Conservation (phyloP, 2,113 vertebrate species). For the Hiodon alosoides region DNA sequence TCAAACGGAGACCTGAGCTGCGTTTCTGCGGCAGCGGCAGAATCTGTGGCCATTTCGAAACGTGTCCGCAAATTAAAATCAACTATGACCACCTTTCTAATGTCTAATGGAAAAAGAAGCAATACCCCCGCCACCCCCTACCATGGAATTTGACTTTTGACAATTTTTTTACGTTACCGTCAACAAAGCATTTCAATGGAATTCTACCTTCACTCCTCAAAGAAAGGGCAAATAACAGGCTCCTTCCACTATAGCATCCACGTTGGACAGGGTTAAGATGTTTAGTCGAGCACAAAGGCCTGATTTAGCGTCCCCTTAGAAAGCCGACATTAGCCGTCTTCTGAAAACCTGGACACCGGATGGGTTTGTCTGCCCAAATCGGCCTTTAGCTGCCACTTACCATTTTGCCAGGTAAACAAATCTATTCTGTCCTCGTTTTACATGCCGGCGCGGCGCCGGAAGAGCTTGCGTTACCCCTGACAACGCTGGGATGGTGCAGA, state of each 20-base stretch:
- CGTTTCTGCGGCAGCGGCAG: neutral
- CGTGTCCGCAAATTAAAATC: no score
- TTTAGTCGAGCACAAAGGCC: neutral
- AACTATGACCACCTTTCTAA: no score
- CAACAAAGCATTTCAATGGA: neutral
- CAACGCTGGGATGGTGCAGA: neutral
- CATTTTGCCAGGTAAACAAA: conserved; percentile 1
- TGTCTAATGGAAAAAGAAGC: no score
- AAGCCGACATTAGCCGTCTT: neutral
- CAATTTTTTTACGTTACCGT: no score
- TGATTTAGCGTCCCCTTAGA: neutral
- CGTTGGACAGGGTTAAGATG: conserved; percentile 1
- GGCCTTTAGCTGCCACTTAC: neutral
- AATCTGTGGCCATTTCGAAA: no score
- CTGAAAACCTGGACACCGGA: neutral
- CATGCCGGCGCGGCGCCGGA: neutral
- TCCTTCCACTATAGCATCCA: neutral
- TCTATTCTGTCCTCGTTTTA: neutral
- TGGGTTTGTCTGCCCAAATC: neutral
- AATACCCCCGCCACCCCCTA: no score
- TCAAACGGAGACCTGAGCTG: neutral
- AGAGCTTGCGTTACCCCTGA: neutral
- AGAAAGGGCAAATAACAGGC: neutral
- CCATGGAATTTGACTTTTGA: no score
- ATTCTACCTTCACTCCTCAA: neutral